phyloP scores from a whole-genome alignment of 35 echinoderm and acorn worm genomes.

The Patiria miniata region DNA sequence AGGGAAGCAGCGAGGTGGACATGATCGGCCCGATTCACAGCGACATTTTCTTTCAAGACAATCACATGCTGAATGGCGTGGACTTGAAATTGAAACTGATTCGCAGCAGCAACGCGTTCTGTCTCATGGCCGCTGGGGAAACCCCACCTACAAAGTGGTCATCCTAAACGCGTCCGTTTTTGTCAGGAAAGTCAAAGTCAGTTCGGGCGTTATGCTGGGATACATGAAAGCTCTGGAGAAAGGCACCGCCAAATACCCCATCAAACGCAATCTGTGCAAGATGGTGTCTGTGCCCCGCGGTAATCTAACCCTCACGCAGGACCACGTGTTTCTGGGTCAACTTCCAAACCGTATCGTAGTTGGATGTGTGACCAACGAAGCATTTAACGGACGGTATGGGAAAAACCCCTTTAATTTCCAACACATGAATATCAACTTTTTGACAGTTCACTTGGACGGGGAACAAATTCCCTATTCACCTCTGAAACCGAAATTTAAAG shows the following conservation, averaged over 20 bases:
- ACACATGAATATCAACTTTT: conserved; percentile 47
- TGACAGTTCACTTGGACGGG: background rate
- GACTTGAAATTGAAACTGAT: conserved; percentile 45
- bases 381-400: conserved; percentile 42
- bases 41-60: conserved; percentile 75
- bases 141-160: conserved; percentile 11
- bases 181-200: conserved; percentile 39
- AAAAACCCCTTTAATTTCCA: conserved; percentile 64
- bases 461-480: conserved; percentile 26
- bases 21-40: conserved; percentile 69
- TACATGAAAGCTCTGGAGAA: conserved; percentile 61
- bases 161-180: conserved; percentile 22
- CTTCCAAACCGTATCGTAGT: conserved; percentile 54
- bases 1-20: conserved; percentile 43
- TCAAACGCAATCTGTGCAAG: conserved; percentile 62
- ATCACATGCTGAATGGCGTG: conserved; percentile 50
- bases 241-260: conserved; percentile 63
- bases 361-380: conserved; percentile 51
- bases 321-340: conserved; percentile 69
- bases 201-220: conserved; percentile 23
- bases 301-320: conserved; percentile 53
- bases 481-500: conserved; percentile 13
- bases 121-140: conserved; percentile 43
- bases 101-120: conserved; percentile 34
- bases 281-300: conserved; percentile 65